phyloP scores from a whole-genome alignment of 1,140 invertebrate species.

The Pachypsylla venusta region DNA sequence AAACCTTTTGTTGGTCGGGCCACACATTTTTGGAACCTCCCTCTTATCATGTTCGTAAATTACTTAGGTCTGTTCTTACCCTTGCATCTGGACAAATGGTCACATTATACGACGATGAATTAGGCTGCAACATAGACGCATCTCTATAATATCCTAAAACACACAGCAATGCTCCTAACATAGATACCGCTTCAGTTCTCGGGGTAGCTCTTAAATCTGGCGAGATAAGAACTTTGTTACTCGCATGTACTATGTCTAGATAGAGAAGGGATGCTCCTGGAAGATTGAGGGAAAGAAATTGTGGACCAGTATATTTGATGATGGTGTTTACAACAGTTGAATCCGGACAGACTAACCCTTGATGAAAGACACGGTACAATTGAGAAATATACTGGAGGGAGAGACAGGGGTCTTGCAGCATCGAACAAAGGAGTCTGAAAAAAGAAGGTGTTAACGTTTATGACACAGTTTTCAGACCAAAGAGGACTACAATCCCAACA shows the following conservation, averaged over 20 bases:
- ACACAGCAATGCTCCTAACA: constrained; percentile 71
- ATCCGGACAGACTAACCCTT: constrained; percentile 43
- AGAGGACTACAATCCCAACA: too few species aligned
- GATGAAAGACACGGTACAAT: constrained; percentile 78
- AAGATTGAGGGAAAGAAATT: constrained; percentile 72
- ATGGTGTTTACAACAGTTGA: constrained; percentile 46
- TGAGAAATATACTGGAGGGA: constrained; percentile 58
- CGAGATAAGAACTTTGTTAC: constrained; percentile 67
- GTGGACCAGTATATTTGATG: constrained; percentile 55
- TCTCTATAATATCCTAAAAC: constrained; percentile 59
- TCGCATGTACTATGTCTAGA: constrained; percentile 79
- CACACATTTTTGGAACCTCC: too few species aligned
- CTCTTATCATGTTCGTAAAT: neutral
- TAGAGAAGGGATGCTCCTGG: constrained; percentile 76
- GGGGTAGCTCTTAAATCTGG: constrained; percentile 66
- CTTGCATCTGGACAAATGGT: constrained; percentile 64
- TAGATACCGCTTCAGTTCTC: constrained; percentile 76
- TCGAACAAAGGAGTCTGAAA: neutral
- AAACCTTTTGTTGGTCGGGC: too few species aligned
- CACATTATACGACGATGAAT: constrained; percentile 45
- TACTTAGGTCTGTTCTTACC: constrained; percentile 32
- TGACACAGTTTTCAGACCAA: too few species aligned
- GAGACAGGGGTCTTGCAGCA: constrained; percentile 30
- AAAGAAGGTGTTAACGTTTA: too few species aligned
- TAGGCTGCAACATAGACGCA: constrained; percentile 67